Evolutionary conservation across 1,140 invertebrate species (phyloP).

Genomic region (Helicoverpa zea): DNA sequence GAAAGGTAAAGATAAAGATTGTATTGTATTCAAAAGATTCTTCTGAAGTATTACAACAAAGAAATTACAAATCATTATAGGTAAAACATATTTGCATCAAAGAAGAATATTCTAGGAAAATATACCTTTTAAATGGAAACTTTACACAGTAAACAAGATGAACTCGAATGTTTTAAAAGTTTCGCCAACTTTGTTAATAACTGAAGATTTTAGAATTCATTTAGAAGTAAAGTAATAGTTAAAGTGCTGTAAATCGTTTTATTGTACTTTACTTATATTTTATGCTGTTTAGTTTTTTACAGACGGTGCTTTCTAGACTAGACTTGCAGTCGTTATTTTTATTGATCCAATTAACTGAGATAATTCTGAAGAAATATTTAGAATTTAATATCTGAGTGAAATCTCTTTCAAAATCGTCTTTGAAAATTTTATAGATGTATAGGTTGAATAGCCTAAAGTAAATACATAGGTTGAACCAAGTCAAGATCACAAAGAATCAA

Average conservation of each 20-base stretch:
- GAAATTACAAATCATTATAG: slow-evolving; percentile 17
- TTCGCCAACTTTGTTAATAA: slow-evolving; percentile 27
- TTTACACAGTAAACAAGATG: slow-evolving; percentile 22
- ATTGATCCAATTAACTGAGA: neutral
- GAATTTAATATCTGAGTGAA: too few relatives aligned
- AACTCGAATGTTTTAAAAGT: neutral
- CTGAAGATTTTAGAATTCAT: slow-evolving; percentile 13
- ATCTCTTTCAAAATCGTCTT: too few relatives aligned
- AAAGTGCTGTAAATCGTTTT: slow-evolving; percentile 30
- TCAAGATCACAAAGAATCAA: too few relatives aligned
- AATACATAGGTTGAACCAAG: too few relatives aligned
- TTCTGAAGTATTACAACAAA: slow-evolving; percentile 33
- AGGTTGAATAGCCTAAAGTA: too few relatives aligned
- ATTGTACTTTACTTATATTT: neutral
- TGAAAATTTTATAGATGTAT: too few relatives aligned
- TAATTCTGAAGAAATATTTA: neutral
- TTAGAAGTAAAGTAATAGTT: slow-evolving; percentile 9
- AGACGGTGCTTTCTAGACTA: neutral
- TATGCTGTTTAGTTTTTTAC: neutral
- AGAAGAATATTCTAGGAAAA: neutral
- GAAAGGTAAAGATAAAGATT: slow-evolving; percentile 12
- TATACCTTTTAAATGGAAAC: neutral
- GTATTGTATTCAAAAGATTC: slow-evolving; percentile 27
- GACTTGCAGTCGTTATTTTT: neutral
- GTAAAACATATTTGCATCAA: neutral